These are phyloP conservation scores for Falco biarmicus DNA, from an alignment of 2,797 vertebrate species.

Conservation along the genomic window DNA sequence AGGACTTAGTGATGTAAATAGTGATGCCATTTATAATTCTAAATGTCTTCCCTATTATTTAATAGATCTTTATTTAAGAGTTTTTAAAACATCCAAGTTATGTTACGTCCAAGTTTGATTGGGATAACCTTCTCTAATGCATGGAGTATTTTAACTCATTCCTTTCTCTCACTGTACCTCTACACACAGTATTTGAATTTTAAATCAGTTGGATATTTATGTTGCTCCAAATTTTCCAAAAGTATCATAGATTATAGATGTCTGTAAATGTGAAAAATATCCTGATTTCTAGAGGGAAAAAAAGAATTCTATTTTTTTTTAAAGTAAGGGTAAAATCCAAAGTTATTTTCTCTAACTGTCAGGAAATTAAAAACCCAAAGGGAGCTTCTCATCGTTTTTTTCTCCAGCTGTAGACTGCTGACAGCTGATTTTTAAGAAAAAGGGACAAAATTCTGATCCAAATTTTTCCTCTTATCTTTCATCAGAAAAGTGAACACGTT, in stretches of 20 bases:
- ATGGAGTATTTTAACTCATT: neutral
- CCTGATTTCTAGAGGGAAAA: neutral
- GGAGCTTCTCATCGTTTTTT: neutral
- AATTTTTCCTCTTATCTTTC: neutral
- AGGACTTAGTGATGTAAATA: conserved; percentile 23
- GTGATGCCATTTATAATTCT: neutral
- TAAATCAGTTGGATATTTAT: neutral
- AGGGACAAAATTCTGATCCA: neutral
- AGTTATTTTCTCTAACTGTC: neutral
- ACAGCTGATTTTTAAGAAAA: neutral
- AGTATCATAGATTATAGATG: neutral
- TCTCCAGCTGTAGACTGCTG: neutral
- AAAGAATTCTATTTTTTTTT: neutral
- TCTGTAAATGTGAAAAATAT: neutral
- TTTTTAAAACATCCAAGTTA: neutral
- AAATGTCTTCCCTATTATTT: neutral
- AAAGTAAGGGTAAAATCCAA: neutral
- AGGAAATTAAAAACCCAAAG: neutral
- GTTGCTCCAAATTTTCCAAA: neutral
- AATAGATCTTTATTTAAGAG: neutral
- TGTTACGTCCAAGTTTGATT: neutral
- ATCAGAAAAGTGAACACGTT: neutral
- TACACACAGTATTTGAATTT: neutral
- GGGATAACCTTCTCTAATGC: neutral
- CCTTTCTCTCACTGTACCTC: neutral